Evolutionary conservation across 2,113 vertebrate genomes (phyloP).

Genomic region (Crotalus tigris): DNA sequence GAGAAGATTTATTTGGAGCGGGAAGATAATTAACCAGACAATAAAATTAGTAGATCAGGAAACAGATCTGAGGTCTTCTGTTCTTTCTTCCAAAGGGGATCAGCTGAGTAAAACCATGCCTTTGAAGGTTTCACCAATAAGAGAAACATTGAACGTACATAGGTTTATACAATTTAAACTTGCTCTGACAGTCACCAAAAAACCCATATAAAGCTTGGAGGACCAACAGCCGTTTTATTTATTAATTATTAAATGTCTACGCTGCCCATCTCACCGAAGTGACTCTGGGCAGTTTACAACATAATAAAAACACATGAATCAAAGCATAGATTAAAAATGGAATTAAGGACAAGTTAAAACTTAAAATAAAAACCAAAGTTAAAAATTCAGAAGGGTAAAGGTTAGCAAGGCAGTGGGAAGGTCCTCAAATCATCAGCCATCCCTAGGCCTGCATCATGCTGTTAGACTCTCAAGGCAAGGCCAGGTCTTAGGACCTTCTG

Average conservation of each 20-base stretch:
- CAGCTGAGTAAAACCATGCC: neutral
- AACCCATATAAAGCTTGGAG: neutral
- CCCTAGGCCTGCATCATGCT: neutral
- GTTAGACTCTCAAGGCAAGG: too few species aligned
- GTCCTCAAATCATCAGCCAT: neutral
- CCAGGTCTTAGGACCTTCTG: neutral
- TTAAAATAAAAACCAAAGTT: neutral
- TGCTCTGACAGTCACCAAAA: neutral
- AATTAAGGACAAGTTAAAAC: neutral
- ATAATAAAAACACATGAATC: neutral
- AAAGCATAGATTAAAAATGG: neutral
- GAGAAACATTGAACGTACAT: neutral
- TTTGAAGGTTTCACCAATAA: neutral
- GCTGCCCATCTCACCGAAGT: too few species aligned
- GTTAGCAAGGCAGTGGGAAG: neutral
- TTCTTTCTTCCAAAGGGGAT: neutral
- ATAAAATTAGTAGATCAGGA: neutral
- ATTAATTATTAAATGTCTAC: too few species aligned
- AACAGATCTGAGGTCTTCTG: neutral
- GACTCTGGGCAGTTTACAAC: neutral
- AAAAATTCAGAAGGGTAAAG: neutral
- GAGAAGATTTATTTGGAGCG: neutral
- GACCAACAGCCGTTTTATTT: neutral
- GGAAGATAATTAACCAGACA: neutral
- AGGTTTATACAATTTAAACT: neutral